Base-by-base conservation (phyloP, 2,113 vertebrate species). In the Rynchops niger region DNA sequence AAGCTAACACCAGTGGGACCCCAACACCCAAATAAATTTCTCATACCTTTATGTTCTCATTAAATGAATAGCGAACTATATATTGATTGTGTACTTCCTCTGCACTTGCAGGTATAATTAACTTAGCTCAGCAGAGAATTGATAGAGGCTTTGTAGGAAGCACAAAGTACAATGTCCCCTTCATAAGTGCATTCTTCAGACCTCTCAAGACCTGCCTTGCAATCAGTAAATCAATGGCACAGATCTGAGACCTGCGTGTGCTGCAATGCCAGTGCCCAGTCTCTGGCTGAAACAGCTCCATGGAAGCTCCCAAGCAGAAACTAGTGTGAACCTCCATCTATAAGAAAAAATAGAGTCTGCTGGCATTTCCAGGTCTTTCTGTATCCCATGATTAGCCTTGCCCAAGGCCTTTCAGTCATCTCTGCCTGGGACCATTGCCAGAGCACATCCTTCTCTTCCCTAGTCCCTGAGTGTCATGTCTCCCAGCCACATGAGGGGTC, bases 401-500 rank as follows among this genome's bases (percentile, higher is more conserved):
- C 50, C 34, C 65, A n/a, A 55, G 16, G 27, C 18, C 17, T 55
- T 27, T 49, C 49, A 15, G 42, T 38, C 17, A 30, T 15, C 30
- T 43, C 42, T 78, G 73, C 49, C 40, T 40, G 45, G 49, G 21
- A 49, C 30, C 21, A 38, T 49, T 38, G 40, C 47, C 78, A 45
- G 30, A 66, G 45, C 12, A 59, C 11, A 6, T 21, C 16, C 20
- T 52, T 4, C 12, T 14, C 9, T 32, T 49, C 18, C 14, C 16
- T 17, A 1, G 4, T 29, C 9, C 63, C 27, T 23, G 45, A 22
- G 14, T 20, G 21, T 61, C 61, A 40, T 4, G 2, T 19, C 79
- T 42, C 9, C 49, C 38, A 36, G 0, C 3, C 4, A 20, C 9
- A n/a, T 0, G 3, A 84, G 25, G 3, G 19, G 16, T 23, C n/a